A percentile compares a stretch with the other conserved stretches of the same genome.
Conservation (phyloP, 2,113 vertebrate species). For the Tragelaphus imberbis region DNA sequence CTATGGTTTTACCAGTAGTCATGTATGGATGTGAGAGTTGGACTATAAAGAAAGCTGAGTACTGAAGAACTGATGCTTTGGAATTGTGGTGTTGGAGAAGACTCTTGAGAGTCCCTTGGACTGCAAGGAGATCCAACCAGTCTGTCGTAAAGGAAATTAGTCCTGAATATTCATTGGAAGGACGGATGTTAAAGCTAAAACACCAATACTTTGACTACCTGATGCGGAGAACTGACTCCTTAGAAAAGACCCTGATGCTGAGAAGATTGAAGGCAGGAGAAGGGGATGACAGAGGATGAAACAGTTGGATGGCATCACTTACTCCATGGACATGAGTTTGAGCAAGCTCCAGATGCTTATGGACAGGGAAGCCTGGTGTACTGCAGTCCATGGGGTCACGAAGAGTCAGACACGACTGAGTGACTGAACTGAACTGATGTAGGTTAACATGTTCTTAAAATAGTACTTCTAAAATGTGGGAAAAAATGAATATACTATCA, state of each 20-base stretch:
- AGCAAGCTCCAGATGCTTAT: not conserved
- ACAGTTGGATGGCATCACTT: not conserved
- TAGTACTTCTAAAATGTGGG: not conserved
- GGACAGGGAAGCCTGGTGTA: not conserved
- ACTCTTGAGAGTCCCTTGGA: not conserved
- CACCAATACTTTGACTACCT: not conserved
- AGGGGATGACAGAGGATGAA: accelerated
- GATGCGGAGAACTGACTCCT: not conserved
- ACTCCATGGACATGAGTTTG: not conserved
- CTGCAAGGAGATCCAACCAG: not conserved
- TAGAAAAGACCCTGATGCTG: not conserved
- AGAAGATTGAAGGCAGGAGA: not conserved
- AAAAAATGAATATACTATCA: not conserved
- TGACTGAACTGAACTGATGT: not conserved
- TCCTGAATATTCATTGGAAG: not conserved
- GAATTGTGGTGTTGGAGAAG: not conserved
- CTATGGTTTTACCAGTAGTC: not conserved
- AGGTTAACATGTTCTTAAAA: not conserved
- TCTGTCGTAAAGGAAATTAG: not conserved
- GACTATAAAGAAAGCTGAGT: not conserved
- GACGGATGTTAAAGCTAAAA: not conserved
- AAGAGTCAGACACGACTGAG: not conserved
- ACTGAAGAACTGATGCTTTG: not conserved
- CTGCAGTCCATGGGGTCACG: not conserved
- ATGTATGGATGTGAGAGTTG: not conserved